Evolutionary conservation across 2,113 vertebrate genomes (phyloP).

Genomic region (Sisor rabdophorus): DNA sequence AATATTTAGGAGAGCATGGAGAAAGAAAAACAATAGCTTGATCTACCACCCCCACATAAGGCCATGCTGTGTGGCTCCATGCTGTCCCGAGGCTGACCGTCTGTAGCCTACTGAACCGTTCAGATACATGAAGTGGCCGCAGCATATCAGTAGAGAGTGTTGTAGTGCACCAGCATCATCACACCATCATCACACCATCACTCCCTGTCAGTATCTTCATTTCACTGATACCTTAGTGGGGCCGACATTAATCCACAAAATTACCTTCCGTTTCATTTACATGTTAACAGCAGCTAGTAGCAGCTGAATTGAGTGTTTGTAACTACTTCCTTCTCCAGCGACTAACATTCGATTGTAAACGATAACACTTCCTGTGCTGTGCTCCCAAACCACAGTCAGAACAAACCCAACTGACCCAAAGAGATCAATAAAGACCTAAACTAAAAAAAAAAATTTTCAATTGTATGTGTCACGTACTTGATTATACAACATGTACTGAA

Average conservation of each 20-base stretch:
- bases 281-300: too few species aligned
- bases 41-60: conserved; percentile 17
- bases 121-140: not conserved
- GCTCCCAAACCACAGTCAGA: not conserved
- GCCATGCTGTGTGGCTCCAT: conserved; percentile 7
- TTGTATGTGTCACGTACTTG: too few species aligned
- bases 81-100: conserved; percentile 32
- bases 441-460: too few species aligned
- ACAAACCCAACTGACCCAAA: too few species aligned
- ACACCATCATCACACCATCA: conserved; percentile 2
- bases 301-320: not conserved
- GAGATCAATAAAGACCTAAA: too few species aligned
- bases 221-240: not conserved
- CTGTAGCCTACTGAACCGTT: conserved; percentile 9
- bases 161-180: conserved; percentile 1
- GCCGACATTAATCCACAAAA: not conserved
- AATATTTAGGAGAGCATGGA: conserved; percentile 54
- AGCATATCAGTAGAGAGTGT: not conserved
- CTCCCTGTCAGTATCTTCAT: not conserved
- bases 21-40: conserved; percentile 47
- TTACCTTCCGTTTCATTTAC: not conserved
- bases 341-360: not conserved
- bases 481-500: too few species aligned
- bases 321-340: not conserved
- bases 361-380: not conserved